Base-by-base conservation (phyloP, 1,140 invertebrate genomes). In the Macrobrachium rosenbergii region DNA sequence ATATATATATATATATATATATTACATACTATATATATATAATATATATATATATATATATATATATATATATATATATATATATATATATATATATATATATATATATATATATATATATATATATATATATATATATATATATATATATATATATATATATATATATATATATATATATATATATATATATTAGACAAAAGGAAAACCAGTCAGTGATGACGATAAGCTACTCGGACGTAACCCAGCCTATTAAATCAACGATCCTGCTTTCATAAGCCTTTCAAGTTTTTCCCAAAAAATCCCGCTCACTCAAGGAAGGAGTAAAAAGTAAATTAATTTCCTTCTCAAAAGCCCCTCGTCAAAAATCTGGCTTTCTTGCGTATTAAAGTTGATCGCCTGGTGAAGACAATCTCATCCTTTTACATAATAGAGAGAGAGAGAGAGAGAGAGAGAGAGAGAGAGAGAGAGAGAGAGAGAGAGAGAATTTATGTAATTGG, bases 391-490 rank as follows among this genome's bases (percentile, higher is more conserved):
- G 12, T 52, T 52, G 12, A 52, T 8, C 7, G 52, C 7, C 12
- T 52, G 2, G 12, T 21, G 28, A 75, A 37, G 45, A 75, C 7
- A 37, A 28, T 21, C 45, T 19, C 19, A 5, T 75, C 16, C 14
- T 14, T 23, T 75, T 37, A 16, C 6, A 37, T 75, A 16, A 43
- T 0, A n/a, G 19, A 75, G 28, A 23, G 19, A 75, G 72, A 37
- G 19, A 37, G 72, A 75, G 72, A 75, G 72, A 75, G 72, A 75
- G 72, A 75, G 72, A 75, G 72, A 75, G 72, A 43, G 23, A 43
- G 72, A 75, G 72, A 75, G 72, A 75, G 72, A 75, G 72, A 37
- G 72, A 37, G 72, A 37, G 72, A 37, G 69, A 73, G 69, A 73
- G 69, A 73, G 69, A 73, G 69, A 73, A 7, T 37, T 37, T 37